phyloP scores from a whole-genome alignment of 2,113 vertebrate genomes.

The Leptocoma aspasia region DNA sequence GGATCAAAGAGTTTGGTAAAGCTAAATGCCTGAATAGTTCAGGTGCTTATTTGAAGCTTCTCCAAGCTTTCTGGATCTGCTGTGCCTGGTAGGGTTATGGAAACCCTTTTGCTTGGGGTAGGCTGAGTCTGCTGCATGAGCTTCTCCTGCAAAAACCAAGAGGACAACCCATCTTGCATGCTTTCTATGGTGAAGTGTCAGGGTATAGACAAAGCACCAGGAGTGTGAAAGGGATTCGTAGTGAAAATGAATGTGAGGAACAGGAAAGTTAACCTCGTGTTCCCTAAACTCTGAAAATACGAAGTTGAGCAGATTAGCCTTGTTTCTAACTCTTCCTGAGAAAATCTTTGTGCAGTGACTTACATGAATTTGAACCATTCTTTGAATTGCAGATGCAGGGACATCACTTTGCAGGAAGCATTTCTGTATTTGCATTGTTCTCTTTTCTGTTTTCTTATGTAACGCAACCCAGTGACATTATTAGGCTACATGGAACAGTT shows the following conservation, averaged over 20 bases:
- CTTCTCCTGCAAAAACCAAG: neutral
- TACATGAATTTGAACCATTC: neutral
- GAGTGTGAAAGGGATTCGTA: neutral
- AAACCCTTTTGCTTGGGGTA: neutral
- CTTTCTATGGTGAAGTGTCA: neutral
- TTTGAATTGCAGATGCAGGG: slow-evolving; percentile 40
- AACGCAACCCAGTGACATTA: slow-evolving; percentile 39
- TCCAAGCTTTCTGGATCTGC: neutral
- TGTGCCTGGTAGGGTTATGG: neutral
- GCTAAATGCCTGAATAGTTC: neutral
- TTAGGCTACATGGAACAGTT: slow-evolving; percentile 36
- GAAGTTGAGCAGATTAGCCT: neutral
- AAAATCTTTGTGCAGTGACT: neutral
- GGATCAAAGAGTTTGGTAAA: neutral
- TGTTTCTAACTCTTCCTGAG: neutral
- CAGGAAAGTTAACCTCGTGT: neutral
- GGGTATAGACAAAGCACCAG: neutral
- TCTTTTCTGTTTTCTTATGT: neutral
- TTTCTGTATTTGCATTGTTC: slow-evolving; percentile 4
- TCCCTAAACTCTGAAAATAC: neutral
- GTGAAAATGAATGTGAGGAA: neutral
- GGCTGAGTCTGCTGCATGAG: neutral
- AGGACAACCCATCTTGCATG: neutral
- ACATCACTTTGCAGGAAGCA: neutral
- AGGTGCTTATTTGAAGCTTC: neutral